Evolutionary conservation across 2,797 vertebrate species (phyloP).

Genomic region (Brotula barbata): DNA sequence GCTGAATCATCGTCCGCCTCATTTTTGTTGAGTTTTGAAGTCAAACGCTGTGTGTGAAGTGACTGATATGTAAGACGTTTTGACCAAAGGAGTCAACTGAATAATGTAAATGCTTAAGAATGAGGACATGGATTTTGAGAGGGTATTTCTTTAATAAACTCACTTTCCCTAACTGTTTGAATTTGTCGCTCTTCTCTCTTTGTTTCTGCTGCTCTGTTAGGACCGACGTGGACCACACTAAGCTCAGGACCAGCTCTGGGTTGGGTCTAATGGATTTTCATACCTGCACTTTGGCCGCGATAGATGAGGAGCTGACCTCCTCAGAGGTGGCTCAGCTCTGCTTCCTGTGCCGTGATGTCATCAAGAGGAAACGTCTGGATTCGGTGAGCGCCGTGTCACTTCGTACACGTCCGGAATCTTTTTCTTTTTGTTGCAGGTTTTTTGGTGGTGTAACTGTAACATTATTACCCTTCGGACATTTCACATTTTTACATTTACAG

Average conservation of each 20-base stretch:
- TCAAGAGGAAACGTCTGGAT: constrained; percentile 69
- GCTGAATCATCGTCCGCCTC: no score
- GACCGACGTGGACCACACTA: background rate
- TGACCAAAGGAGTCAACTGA: no score
- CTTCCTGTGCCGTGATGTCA: constrained; percentile 74
- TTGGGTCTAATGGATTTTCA: constrained; percentile 65
- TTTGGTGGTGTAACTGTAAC: no score
- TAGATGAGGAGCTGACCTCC: constrained; percentile 69
- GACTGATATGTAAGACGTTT: no score
- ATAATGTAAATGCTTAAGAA: no score
- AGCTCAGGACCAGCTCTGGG: no score
- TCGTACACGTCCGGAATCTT: no score
- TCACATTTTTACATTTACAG: background rate
- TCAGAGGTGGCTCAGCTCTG: constrained; percentile 72
- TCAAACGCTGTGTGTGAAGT: no score
- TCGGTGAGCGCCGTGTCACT: constrained; percentile 40
- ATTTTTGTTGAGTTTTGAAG: no score
- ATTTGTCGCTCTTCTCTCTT: background rate
- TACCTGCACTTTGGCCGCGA: constrained; percentile 45
- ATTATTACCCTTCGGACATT: background rate
- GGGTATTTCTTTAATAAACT: background rate
- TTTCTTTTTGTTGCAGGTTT: background rate
- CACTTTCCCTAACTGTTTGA: no score
- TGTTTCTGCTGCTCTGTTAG: background rate
- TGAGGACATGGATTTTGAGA: background rate